Evolutionary conservation across 2,113 vertebrate species (phyloP).

Genomic region (Lucifuga dentata): DNA sequence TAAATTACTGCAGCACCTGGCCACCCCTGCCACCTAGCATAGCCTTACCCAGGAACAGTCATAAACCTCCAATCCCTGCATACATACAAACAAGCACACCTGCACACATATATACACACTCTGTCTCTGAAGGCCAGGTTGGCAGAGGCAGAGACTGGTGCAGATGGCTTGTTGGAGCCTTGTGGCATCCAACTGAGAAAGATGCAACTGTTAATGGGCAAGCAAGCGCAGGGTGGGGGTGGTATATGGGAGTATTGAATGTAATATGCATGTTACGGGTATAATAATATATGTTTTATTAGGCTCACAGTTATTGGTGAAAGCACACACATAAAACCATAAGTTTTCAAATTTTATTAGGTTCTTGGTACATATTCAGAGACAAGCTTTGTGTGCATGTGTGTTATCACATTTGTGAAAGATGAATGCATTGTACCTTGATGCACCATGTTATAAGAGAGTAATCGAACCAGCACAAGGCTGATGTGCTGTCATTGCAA

Average conservation of each 20-base stretch:
- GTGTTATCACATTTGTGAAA: not conserved
- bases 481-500: not conserved
- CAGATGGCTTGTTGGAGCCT: constrained; percentile 73
- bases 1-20: constrained; percentile 38
- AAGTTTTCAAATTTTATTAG: not conserved
- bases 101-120: constrained; percentile 28
- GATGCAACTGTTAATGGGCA: constrained; percentile 51
- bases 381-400: not conserved
- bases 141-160: constrained; percentile 54
- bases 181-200: constrained; percentile 60
- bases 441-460: too few species aligned
- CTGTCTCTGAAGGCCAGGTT: constrained; percentile 51
- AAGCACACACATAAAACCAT: not conserved
- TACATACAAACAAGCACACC: not conserved
- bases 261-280: not conserved
- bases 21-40: constrained; percentile 17
- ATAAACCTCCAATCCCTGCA: constrained; percentile 1
- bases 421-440: not conserved
- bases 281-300: not conserved
- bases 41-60: constrained; percentile 7
- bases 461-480: not conserved
- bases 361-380: not conserved
- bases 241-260: not conserved
- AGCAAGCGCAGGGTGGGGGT: constrained; percentile 12
- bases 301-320: constrained; percentile 7